These are phyloP conservation scores for Phlogophora meticulosa DNA, from an alignment of 2,888 invertebrate species.

Conservation along the genomic window DNA sequence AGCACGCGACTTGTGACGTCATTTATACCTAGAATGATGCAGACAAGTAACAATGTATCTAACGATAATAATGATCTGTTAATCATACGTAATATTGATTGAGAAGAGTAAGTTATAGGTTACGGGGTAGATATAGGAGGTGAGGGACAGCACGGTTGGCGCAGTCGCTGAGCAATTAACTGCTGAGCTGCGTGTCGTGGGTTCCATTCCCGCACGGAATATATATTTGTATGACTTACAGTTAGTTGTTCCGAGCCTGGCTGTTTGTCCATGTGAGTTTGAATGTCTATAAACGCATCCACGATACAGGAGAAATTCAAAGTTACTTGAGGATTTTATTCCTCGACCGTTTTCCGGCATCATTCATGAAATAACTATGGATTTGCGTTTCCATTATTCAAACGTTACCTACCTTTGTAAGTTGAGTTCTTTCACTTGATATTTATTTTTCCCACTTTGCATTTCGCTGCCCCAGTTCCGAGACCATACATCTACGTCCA, in stretches of 20 bases:
- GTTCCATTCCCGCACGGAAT: too few relatives aligned
- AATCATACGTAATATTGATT: neutral
- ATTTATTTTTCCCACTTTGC: conserved; percentile 47
- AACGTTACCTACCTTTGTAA: conserved; percentile 14
- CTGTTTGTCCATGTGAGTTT: too few relatives aligned
- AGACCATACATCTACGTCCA: conserved; percentile 53
- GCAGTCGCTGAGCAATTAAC: too few relatives aligned
- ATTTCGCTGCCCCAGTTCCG: conserved; percentile 54
- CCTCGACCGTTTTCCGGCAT: neutral
- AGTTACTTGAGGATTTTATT: too few relatives aligned
- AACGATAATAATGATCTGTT: neutral
- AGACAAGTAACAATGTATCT: neutral
- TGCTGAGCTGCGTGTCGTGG: too few relatives aligned
- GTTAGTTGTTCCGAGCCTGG: too few relatives aligned
- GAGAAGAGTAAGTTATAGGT: neutral
- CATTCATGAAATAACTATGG: neutral
- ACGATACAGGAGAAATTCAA: too few relatives aligned
- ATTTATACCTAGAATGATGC: neutral
- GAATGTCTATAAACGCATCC: too few relatives aligned
- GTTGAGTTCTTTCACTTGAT: conserved; percentile 35
- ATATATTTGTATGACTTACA: too few relatives aligned
- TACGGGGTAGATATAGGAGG: too few relatives aligned
- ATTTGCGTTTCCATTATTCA: conserved; percentile 42
- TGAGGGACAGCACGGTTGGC: too few relatives aligned
- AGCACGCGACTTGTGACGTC: conserved; percentile 14